phyloP scores from a whole-genome alignment of 2,888 invertebrate species.

The Cancer borealis region DNA sequence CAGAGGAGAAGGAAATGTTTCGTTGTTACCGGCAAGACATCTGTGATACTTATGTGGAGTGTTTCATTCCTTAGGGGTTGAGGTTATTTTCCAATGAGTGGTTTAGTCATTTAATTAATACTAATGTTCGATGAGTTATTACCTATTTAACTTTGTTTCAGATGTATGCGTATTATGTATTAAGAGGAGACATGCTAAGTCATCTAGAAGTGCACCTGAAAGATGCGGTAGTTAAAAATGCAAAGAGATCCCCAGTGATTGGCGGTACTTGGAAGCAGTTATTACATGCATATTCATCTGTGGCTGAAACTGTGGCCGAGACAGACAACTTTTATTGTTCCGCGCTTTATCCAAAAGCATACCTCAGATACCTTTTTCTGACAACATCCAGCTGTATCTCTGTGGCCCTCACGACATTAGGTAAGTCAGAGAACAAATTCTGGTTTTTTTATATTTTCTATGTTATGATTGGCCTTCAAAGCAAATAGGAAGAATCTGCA shows the following conservation, averaged over 20 bases:
- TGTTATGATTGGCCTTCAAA: not conserved
- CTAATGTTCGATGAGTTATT: not conserved
- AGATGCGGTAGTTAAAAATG: constrained; percentile 74
- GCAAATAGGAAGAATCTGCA: too few species aligned
- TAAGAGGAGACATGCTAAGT: constrained; percentile 75
- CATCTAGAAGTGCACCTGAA: constrained; percentile 76
- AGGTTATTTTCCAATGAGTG: not conserved
- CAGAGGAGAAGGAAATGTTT: constrained; percentile 77
- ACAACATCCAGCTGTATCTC: constrained; percentile 76
- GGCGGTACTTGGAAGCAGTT: constrained; percentile 77
- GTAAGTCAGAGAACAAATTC: constrained; percentile 53
- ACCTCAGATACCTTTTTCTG: constrained; percentile 77
- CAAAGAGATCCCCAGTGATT: constrained; percentile 75
- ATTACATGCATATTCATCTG: constrained; percentile 77
- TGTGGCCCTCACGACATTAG: constrained; percentile 77
- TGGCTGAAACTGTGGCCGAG: constrained; percentile 77
- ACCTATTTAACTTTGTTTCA: constrained; percentile 43
- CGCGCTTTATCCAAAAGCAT: constrained; percentile 76
- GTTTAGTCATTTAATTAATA: not conserved
- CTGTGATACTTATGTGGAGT: constrained; percentile 77
- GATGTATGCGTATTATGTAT: constrained; percentile 77
- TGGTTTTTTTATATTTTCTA: not conserved
- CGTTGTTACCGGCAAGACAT: constrained; percentile 77
- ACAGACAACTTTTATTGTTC: constrained; percentile 75
- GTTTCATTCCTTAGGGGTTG: not conserved